Evolutionary conservation across 1,140 invertebrate genomes (phyloP).

Genomic region (Zelostemma sp.): DNA sequence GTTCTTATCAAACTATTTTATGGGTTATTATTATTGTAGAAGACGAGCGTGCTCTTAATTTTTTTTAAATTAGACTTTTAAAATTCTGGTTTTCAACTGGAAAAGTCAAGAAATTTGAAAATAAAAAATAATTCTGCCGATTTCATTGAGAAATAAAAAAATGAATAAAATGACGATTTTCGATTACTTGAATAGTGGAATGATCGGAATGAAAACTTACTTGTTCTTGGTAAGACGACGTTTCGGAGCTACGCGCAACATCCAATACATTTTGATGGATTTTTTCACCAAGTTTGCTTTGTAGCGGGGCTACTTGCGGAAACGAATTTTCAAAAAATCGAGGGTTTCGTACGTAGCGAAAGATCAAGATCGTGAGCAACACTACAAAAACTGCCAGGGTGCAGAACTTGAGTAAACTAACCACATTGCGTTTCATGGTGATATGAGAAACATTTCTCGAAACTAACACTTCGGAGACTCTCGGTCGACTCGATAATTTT

Average conservation of each 20-base stretch:
- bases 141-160: too few species aligned
- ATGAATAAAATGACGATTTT: too few species aligned
- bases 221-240: not conserved
- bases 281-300: slow-evolving; percentile 30
- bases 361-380: slow-evolving; percentile 65
- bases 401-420: slow-evolving; percentile 67
- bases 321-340: slow-evolving; percentile 30
- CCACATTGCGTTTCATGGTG: slow-evolving; percentile 66
- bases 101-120: too few species aligned
- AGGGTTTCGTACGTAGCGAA: slow-evolving; percentile 59
- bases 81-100: too few species aligned
- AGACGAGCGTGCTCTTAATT: too few species aligned
- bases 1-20: too few species aligned
- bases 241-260: not conserved
- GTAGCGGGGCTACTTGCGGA: slow-evolving; percentile 32
- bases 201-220: slow-evolving; percentile 9
- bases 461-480: not conserved
- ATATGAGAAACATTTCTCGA: slow-evolving; percentile 19
- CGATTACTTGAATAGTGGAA: too few species aligned
- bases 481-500: not conserved
- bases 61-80: too few species aligned
- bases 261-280: slow-evolving; percentile 9
- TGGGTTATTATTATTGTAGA: too few species aligned
- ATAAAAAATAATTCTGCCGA: too few species aligned
- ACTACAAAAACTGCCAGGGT: slow-evolving; percentile 64